Evolutionary conservation across 2,888 invertebrate species (phyloP), one percentile per base, ranked within the genome.

Genomic region (Nymphalis c-album): DNA sequence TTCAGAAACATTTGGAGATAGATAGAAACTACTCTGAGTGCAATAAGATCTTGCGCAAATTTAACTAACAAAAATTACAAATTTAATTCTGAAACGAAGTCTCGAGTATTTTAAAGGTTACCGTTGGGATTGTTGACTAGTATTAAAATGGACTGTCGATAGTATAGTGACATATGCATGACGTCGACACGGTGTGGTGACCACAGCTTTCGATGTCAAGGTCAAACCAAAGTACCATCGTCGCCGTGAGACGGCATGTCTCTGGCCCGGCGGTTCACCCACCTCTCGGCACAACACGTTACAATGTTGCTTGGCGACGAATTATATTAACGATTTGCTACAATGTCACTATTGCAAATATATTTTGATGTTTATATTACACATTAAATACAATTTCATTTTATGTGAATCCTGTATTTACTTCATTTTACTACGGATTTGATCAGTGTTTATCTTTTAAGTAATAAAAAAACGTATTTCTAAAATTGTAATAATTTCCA

Each of bases 181-280:
- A 22, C 7, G 26, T 53, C 5, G 17, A 7, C 2, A 13, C 16
- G 53, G 17, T 22, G 16, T 22, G 51, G 53, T 53, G 53, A 8
- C 26, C 16, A 7, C 7, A 7, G 22, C 2, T n/a, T 13, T 26
- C 8, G 16, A 31, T 31, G 31, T 31, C 53, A 55, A 55, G 53
- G 53, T 31, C 31, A 3, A 16, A 31, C 13, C 40, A 40, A 13
- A 13, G 13, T 40, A 31, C 16, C 31, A 26, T n/a, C 53, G 13
- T 22, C 31, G 26, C 31, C 7, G n/a, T 7, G 26, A 55, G 53
- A 55, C 53, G 53, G 13, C 26, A 22, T 22, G 53, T 55, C 53
- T 57, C 31, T 17, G 57, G 18, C 47, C 7, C 57, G 35, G 40
- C 40, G 57, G 57, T 57, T 53, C 57, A 57, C 35, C 40, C 57